These are phyloP conservation scores for Nemopilema nomurai DNA, from an alignment of 30 jellyfish, hydroid and myxozoan species.

Conservation along the genomic window DNA sequence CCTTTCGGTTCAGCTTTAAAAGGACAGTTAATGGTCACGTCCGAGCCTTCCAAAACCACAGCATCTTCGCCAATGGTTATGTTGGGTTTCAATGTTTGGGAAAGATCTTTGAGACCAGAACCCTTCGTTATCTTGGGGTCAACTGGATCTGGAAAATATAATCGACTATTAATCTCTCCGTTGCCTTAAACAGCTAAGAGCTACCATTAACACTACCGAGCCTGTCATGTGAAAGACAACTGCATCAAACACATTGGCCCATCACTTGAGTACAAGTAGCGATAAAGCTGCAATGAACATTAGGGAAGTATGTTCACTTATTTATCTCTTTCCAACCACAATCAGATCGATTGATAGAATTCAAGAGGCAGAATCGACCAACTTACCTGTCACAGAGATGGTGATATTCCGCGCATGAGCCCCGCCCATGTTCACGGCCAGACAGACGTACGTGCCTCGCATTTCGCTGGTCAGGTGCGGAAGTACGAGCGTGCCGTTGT, in stretches of 20 bases:
- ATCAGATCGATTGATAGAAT: not conserved
- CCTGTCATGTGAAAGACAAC: too few species aligned
- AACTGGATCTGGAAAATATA: conserved; percentile 29
- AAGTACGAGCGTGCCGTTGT: conserved; percentile 51
- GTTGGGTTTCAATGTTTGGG: conserved; percentile 53
- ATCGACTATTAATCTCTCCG: too few species aligned
- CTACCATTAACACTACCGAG: too few species aligned
- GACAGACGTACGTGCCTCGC: conserved; percentile 59
- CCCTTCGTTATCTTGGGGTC: conserved; percentile 34
- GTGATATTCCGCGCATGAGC: conserved; percentile 35
- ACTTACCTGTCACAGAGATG: conserved; percentile 37
- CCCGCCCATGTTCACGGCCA: conserved; percentile 81
- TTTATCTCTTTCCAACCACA: too few species aligned
- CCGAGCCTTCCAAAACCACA: conserved; percentile 62
- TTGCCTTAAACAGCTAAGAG: not conserved
- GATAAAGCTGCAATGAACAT: too few species aligned
- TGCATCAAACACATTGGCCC: too few species aligned
- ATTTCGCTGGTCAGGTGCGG: conserved; percentile 36
- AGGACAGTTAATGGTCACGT: conserved; percentile 69
- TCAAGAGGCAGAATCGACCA: not conserved
- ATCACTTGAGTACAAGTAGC: too few species aligned
- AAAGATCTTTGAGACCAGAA: conserved; percentile 28
- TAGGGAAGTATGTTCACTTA: too few species aligned
- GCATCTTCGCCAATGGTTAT: conserved; percentile 75
- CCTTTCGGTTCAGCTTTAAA: conserved; percentile 76